These are phyloP conservation scores for Rhabditoides inermis DNA, from an alignment of 2,888 invertebrate species.

Conservation along the genomic window DNA sequence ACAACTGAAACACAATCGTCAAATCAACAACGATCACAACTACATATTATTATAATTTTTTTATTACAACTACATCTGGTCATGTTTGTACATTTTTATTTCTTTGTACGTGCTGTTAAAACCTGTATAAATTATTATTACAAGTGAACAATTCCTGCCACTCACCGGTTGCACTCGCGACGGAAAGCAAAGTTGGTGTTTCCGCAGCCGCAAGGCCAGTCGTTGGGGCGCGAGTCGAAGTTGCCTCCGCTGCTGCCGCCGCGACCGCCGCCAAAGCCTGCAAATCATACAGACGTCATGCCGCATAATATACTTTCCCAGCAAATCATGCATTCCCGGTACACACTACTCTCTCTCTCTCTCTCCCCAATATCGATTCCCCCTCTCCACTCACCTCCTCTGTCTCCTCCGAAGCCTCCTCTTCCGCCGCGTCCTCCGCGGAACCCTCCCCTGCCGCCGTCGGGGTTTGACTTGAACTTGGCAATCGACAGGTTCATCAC, in stretches of 20 bases:
- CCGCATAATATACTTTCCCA: constrained; percentile 11
- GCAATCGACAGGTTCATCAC: constrained; percentile 40
- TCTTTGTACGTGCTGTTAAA: too few species aligned
- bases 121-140: too few species aligned
- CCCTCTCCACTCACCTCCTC: constrained; percentile 13
- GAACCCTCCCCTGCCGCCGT: constrained; percentile 15
- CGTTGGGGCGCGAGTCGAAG: constrained; percentile 36
- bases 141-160: background rate
- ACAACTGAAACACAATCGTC: too few species aligned
- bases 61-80: too few species aligned
- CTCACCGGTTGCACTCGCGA: constrained; percentile 32
- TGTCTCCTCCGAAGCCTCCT: constrained; percentile 17
- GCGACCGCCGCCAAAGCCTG: constrained; percentile 52
- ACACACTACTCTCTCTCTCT: constrained; percentile 16
- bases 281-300: too few species aligned
- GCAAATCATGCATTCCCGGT: constrained; percentile 8
- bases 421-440: constrained; percentile 9
- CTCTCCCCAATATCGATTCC: constrained; percentile 7
- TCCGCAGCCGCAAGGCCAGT: constrained; percentile 46
- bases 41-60: too few species aligned
- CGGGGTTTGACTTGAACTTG: constrained; percentile 21
- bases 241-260: constrained; percentile 18
- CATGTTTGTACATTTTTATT: too few species aligned
- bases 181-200: constrained; percentile 49
- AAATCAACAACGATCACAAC: too few species aligned